Evolutionary conservation across 1,140 invertebrate species (phyloP).

Genomic region (Eueides isabella): DNA sequence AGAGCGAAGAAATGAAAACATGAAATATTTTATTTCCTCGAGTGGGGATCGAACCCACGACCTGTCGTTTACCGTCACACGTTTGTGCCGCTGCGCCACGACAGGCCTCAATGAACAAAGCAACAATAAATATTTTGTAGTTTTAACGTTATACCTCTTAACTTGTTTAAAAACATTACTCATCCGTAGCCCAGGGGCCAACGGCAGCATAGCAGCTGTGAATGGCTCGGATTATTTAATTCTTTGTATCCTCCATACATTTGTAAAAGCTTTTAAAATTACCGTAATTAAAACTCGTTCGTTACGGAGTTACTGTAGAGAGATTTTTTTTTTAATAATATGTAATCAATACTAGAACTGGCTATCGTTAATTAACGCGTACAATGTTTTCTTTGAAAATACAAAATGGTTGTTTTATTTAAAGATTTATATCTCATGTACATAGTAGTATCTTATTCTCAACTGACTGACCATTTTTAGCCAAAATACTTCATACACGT

Average conservation of each 20-base stretch:
- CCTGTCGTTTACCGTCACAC: no score
- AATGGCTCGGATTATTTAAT: constrained; percentile 12
- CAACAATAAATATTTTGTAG: neutral
- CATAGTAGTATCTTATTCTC: no score
- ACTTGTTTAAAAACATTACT: constrained; percentile 5
- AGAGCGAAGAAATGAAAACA: no score
- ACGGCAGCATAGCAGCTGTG: constrained; percentile 11
- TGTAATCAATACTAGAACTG: constrained; percentile 5
- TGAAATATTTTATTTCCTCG: no score
- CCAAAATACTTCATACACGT: no score
- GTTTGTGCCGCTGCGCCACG: no score
- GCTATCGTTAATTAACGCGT: neutral
- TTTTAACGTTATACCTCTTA: neutral
- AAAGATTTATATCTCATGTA: neutral
- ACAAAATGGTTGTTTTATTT: neutral
- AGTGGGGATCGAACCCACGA: no score
- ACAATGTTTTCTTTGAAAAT: neutral
- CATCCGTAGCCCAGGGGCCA: constrained; percentile 9
- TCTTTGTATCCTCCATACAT: constrained; percentile 2
- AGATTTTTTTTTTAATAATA: constrained; percentile 8
- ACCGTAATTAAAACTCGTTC: constrained; percentile 6
- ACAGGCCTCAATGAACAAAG: no score
- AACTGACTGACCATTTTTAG: no score
- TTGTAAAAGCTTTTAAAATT: constrained; percentile 4
- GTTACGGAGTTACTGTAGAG: neutral